These are phyloP conservation scores for Agelas oroides DNA, from an alignment of 37 sponge, comb jelly and placozoan genomes.

Conservation along the genomic window DNA sequence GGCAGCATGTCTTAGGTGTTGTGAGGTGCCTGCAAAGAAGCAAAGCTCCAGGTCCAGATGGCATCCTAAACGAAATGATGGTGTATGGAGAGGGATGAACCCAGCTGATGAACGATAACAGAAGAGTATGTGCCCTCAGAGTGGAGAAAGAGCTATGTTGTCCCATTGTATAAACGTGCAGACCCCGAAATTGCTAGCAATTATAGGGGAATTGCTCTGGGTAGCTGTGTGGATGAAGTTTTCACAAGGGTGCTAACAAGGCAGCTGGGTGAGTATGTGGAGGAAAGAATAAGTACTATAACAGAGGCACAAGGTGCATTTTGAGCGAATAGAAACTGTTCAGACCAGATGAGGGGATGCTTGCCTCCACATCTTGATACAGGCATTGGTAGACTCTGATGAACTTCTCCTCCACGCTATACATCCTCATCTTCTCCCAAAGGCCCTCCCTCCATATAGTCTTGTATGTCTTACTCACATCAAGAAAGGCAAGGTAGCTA, in stretches of 20 bases:
- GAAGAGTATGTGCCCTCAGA: conserved; percentile 7
- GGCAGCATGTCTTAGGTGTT: conserved; percentile 9
- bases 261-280: background rate
- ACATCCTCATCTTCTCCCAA: background rate
- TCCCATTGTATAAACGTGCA: conserved; percentile 24
- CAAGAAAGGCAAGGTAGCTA: conserved; percentile 8
- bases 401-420: too few species aligned
- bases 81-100: conserved; percentile 6
- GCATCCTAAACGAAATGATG: conserved; percentile 10
- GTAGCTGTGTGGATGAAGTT: conserved; percentile 11
- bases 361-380: background rate
- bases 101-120: background rate
- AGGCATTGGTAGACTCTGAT: background rate
- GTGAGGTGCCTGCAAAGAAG: conserved; percentile 11
- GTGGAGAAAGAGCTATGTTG: conserved; percentile 7
- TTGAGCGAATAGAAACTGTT: conserved; percentile 18
- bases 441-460: conserved; percentile 25
- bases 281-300: background rate
- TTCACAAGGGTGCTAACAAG: conserved; percentile 15
- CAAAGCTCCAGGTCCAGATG: conserved; percentile 17
- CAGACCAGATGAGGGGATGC: conserved; percentile 6
- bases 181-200: background rate
- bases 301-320: conserved; percentile 28
- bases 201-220: conserved; percentile 19
- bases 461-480: conserved; percentile 6